Evolutionary conservation across 2,888 invertebrate species (phyloP), one percentile per base, ranked within the genome.

Genomic region (Bhutanitis thaidina): DNA sequence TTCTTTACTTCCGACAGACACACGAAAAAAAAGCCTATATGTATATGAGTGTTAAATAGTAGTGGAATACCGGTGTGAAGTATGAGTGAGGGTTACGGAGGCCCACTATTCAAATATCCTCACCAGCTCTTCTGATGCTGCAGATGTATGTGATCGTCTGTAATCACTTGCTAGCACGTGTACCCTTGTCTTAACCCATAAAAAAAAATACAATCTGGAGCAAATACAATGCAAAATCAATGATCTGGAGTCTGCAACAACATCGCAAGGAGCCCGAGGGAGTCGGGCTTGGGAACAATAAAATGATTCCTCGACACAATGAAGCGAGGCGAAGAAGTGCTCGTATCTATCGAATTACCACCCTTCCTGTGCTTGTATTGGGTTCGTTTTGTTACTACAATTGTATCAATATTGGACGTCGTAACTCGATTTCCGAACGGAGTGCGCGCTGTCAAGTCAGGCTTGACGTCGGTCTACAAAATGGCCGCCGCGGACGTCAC

Each of bases 371-470:
- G 73, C 74, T 75, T 76, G 74, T 71, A 71, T 72, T 67, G 65
- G 59, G 67, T 76, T 76, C 74, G 70, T 77, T 80, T 71, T 77
- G 79, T 80, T 80, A 72, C 74, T 71, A 78, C 77, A 79, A 82
- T 82, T 82, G 78, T 82, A 81, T 83, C 81, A 81, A 83, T 82
- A 85, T 84, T 82, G 83, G 77, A 75, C 72, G 72, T 72, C 71
- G 74, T 82, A 85, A 84, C 74, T 79, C 73, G 73, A 80, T 81
- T 82, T 80, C 67, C 65, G 69, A 65, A 71, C 67, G 65, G 60
- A 72, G 67, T 67, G 70, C 63, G 61, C 71, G 60, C 64, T 69
- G 76, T 76, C 78, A 74, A 70, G 66, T 67, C 67, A 63, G 55
- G 55, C 53, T 58, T 64, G 65, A 65, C 54, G 48, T 60, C 67